Base-by-base conservation (phyloP, 2,113 vertebrate genomes). In the Garra rufa region DNA sequence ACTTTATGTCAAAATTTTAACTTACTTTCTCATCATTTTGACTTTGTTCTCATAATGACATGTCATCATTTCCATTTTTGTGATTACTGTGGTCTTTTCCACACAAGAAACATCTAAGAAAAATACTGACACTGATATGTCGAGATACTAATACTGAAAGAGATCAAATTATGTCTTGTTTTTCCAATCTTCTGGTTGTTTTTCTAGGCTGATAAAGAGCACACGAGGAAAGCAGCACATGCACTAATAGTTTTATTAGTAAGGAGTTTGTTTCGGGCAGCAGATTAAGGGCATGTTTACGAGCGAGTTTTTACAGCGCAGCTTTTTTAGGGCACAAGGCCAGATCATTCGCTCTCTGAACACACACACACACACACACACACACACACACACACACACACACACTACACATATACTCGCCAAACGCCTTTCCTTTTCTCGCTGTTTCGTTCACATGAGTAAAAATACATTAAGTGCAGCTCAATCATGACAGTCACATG, bases 401-500 rank as follows among this genome's bases (percentile, higher is more conserved):
- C 44, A 76, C 76, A 81, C 48, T 30, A 67, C 65, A 84, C 71
- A 77, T 81, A 84, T n/a, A 41, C 38, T n/a, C 52, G 8, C 21
- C 79, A 76, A 70, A 43, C 59, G 19, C 38, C 79, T 52, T 84
- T 46, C 48, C 71, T 77, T 88, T 88, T 76, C 50, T 52, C 24
- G 41, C 79, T 30, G 79, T 88, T 88, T 88, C 82, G 79, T 85
- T 87, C 85, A 57, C 74, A n/a, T 67, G 65, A 73, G 76, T 87
- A 85, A 77, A 89, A 89, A 89, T 89, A 89, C 83, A 63, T 15
- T n/a, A 61, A 85, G 48, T 85, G 77, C 73, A 81, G 55, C 83
- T 89, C 73, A 41, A 77, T 81, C 73, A 79, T 82, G 86, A 67
- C 77, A 38, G 83, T 87, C 88, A 89, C 84, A 85, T 67, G 88